Base-by-base conservation (phyloP, 2,888 invertebrate genomes). In the Nephrocerus scutellatus region DNA sequence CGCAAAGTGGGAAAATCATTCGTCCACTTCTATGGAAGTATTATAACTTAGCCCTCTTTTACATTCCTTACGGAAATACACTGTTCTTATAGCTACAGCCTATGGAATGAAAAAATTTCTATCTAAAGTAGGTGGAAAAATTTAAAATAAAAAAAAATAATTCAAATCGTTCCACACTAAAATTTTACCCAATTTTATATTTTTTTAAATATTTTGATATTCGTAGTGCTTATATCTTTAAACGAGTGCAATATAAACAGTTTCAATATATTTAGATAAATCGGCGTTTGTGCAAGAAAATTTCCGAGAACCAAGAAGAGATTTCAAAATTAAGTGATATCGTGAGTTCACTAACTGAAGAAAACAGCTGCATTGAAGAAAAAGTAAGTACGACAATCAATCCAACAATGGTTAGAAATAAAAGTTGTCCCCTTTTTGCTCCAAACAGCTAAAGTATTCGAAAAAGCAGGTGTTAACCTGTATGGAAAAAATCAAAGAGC, bases 261-360 rank as follows among this genome's bases (percentile, higher is more conserved):
- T n/a, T n/a, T n/a, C n/a, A n/a, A n/a, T n/a, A n/a, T n/a, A 37
- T 54, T 18, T 47, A 67, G 66, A 24, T 59, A 8, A 62, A 60
- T 13, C 51, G 54, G n/a, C 56, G 56, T 12, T 30, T 66, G n/a
- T 44, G 50, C 4, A 64, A 59, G 30, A 54, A 63, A 39, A 49
- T 66, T 20, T 33, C 48, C 10, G 47, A 51, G 20, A 63, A 60
- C 39, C 64, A 68, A 23, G 36, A 44, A 7, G 39, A 50, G 9
- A 53, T 66, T 22, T 30, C 51, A 0, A 48, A 55, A 21, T 47
- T 52, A n/a, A 50, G 35, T 3, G 57, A 59, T 16, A 48, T 47
- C 34, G 41, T 62, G 15, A 50, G 56, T 24, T 48, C 46, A 9
- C 29, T 63, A 0, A 40, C 30, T 3, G 54, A 52, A 31, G 55